Evolutionary conservation across 2,888 invertebrate species (phyloP), one percentile per base, ranked within the genome.

Genomic region (Tinea semifulvella): DNA sequence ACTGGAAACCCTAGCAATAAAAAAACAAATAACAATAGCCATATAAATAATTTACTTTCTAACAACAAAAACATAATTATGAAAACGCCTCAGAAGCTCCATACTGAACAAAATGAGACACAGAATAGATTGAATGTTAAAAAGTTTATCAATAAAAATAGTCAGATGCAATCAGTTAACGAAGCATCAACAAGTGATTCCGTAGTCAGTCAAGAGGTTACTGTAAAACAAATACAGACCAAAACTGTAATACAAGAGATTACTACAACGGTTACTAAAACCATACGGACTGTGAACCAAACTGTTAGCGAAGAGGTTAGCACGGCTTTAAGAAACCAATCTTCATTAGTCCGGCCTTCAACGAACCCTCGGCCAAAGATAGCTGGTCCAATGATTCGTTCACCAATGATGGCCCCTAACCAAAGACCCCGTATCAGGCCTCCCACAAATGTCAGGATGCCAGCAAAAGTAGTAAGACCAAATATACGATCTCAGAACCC

Each of bases 241-340:
- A 60, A 79, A 53, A 80, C 79, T 22, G 63, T 79, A 11, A 72
- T 79, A 49, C 65, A 80, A 63, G 80, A 80, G 62, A 69, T 80
- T 25, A 80, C 79, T 4, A 79, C 79, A 42, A 80, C 80, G 20
- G 77, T 80, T 2, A 80, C 80, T 6, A 77, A 77, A 65, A 80
- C 79, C 6, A 70, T 80, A 50, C 67, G 76, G 54, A 77, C 75
- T 14, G 68, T 79, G 0, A 79, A 76, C 50, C 72, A 76, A 55
- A 67, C 66, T 19, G 57, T 64, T 16, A 72, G 75, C 48, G 70
- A 76, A 56, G 67, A 72, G 57, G 55, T 68, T 20, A 62, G 19
- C 7, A 28, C 18, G 1, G 13, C 11, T 3, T 31, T 14, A n/a
- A 40, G 3, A 3, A 40, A 40, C 22, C 22, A 20, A 19, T 20